Base-by-base conservation (phyloP, 2,888 invertebrate species). In the Venusia cambrica region DNA sequence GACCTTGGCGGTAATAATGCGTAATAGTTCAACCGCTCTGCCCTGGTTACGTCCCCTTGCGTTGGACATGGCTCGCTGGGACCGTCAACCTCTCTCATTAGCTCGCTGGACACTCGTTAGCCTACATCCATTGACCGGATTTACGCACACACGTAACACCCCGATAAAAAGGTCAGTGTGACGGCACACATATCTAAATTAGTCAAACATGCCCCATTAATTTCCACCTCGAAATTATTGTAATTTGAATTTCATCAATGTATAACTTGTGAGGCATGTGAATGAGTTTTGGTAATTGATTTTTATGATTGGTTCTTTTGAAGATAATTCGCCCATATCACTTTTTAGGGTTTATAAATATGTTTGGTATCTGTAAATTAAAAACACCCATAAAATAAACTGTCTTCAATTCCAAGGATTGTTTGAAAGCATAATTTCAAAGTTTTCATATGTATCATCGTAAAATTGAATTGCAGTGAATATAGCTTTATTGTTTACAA, bases 101-200 rank as follows among this genome's bases (percentile, higher is more conserved):
- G 60, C 65, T 63, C 63, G 70, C 64, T 71, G 74, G 74, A 71
- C 76, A 79, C 76, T 73, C 67, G 78, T 72, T 79, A 71, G 61
- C 79, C 83, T 65, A 84, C 77, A 74, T 81, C 56, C 61, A 69
- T 51, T 64, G 65, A 62, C 71, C 69, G 62, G 63, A 58, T 66
- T 61, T 44, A 55, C 51, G 13, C 45, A 48, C 43, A 43, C 50
- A 51, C 43, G 30, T 45, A 38, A 44, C 45, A 38, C 25, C 20
- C 20, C 19, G 22, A 36, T 39, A 44, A 39, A 44, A 36, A 39
- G 48, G 45, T 44, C 48, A 51, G 24, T 37, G 27, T 42, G 29
- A 35, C 20, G 9, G 34, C 17, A 28, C 7, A 42, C 28, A 22
- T 42, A 28, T 7, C 24, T 40, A 43, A 43, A 47, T 44, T 44